Base-by-base conservation (phyloP, 2,888 invertebrate genomes). In the Laothoe populi region DNA sequence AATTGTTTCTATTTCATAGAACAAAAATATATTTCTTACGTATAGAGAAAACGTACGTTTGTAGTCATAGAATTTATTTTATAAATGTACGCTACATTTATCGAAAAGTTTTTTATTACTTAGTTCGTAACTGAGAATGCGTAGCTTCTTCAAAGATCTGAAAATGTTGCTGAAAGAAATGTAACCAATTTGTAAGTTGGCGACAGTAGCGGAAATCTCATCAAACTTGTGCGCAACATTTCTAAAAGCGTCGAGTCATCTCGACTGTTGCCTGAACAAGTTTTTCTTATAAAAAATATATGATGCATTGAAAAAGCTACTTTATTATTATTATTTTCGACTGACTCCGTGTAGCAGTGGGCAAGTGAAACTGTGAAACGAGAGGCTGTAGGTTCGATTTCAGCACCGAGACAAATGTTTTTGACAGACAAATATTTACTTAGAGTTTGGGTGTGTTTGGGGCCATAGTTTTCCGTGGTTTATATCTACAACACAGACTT, bases 121-220 rank as follows among this genome's bases (percentile, higher is more conserved):
- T 19, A 8, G 44, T 44, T 44, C 19, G 19, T 19, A 19, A n/a
- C 44, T 19, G 42, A 42, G n/a, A 7, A 49, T 11, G 16, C 8
- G 4, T 16, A 19, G 10, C 11, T 35, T n/a, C 24, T 11, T 19
- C 35, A 53, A 53, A 35, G 10, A 35, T 53, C 35, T 19, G 19
- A 53, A 53, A 53, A 53, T 53, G 19, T 35, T 19, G 21, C 16
- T 19, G 19, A 53, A 53, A 35, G 31, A 35, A 53, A 53, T 19
- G 53, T 35, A 53, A 53, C 53, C 53, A 53, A 53, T 53, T 53
- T 53, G 53, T 53, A 35, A 53, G 31, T 53, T 31, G 19, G n/a
- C 49, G 49, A 19, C 53, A 53, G 53, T 11, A 53, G 19, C 53
- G 53, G 53, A 53, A 53, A 53, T 53, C 53, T 53, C 53, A 53